phyloP scores from a whole-genome alignment of 2,888 invertebrate species.

The Himalopsyche tibetana region DNA sequence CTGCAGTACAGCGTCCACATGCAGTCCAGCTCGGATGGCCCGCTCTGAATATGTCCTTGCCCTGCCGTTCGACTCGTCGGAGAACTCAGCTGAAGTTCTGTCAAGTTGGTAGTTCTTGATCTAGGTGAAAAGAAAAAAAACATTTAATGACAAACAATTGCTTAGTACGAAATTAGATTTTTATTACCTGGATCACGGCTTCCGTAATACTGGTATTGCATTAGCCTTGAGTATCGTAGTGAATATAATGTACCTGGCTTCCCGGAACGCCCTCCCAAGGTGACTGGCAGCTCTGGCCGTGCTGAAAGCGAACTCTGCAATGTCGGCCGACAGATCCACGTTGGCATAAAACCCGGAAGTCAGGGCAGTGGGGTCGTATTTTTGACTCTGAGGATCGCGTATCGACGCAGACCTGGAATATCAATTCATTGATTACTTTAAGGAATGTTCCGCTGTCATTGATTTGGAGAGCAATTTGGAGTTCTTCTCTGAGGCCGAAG shows the following conservation, averaged over 20 bases:
- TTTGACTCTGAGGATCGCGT: neutral
- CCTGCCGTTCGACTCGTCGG: too few species aligned
- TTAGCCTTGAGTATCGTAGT: too few species aligned
- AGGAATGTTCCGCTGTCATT: too few species aligned
- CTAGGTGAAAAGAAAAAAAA: neutral
- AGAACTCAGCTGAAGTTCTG: neutral
- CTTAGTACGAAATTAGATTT: too few species aligned
- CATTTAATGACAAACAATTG: too few species aligned
- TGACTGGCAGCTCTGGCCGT: constrained; percentile 77
- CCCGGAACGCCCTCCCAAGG: constrained; percentile 77
- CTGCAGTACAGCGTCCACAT: constrained; percentile 79
- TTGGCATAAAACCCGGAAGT: constrained; percentile 69
- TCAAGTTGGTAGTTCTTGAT: neutral
- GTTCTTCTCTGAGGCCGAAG: too few species aligned
- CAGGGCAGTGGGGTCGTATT: constrained; percentile 4
- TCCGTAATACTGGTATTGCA: too few species aligned
- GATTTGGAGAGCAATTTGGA: too few species aligned
- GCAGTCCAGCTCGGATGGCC: constrained; percentile 75
- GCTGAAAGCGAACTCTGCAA: constrained; percentile 76
- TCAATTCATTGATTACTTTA: too few species aligned
- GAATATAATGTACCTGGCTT: constrained; percentile 71
- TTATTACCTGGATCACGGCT: too few species aligned
- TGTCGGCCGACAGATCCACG: constrained; percentile 73
- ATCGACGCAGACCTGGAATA: neutral
- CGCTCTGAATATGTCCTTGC: neutral